Conservation (phyloP, 2,888 invertebrate species). For the Prenolepis imparis region DNA sequence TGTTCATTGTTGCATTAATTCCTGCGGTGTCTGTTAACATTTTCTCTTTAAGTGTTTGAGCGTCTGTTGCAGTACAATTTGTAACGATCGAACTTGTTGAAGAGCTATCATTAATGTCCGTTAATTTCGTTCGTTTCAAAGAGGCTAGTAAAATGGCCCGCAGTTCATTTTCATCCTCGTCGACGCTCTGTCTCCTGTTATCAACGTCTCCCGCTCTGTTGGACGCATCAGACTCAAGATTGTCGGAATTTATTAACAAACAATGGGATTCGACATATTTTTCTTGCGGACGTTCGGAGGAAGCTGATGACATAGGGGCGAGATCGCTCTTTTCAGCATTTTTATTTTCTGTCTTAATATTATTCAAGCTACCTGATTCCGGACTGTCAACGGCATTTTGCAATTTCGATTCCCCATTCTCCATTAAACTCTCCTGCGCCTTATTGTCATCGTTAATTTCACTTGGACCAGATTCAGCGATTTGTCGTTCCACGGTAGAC, state of each 20-base stretch:
- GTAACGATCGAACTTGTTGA: background rate
- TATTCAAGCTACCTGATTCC: background rate
- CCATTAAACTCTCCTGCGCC: background rate
- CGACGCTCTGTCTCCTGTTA: constrained; percentile 79
- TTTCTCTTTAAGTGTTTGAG: constrained; percentile 1
- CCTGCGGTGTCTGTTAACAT: background rate
- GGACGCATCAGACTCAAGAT: background rate
- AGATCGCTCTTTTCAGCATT: background rate
- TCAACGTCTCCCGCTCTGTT: background rate
- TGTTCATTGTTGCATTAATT: background rate
- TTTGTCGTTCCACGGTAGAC: background rate
- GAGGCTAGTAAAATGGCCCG: constrained; percentile 82
- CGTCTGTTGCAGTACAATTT: background rate
- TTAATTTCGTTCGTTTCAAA: constrained; percentile 73
- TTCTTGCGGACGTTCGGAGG: background rate
- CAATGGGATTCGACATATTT: background rate
- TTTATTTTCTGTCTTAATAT: background rate
- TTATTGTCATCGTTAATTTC: background rate
- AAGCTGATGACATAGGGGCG: background rate
- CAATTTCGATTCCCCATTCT: background rate
- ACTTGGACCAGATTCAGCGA: background rate
- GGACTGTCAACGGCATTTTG: background rate
- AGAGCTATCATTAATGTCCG: background rate
- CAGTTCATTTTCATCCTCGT: constrained; percentile 84
- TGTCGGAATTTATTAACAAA: background rate